phyloP scores from a whole-genome alignment of 1,140 invertebrate species.

The Calephelis virginiensis region DNA sequence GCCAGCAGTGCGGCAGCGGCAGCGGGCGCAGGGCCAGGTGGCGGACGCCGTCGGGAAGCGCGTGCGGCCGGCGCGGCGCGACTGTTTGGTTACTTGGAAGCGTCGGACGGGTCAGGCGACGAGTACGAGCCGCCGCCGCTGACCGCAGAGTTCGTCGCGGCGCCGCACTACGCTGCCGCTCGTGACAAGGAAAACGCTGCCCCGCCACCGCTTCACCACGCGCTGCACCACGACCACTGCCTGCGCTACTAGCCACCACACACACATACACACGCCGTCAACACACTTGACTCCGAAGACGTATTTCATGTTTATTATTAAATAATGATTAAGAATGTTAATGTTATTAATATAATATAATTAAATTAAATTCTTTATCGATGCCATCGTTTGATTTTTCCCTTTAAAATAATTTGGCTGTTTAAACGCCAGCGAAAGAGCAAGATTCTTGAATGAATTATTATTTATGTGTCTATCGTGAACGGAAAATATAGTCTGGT shows the following conservation, averaged over 20 bases:
- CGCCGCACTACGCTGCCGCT: constrained; percentile 47
- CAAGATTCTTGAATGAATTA: too few relatives aligned
- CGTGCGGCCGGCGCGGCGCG: constrained; percentile 79
- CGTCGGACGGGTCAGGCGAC: constrained; percentile 79
- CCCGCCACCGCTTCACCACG: constrained; percentile 57
- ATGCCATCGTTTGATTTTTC: not conserved
- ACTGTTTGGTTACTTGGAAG: constrained; percentile 81
- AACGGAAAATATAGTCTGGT: too few relatives aligned
- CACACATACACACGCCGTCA: not conserved
- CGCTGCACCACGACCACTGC: constrained; percentile 65
- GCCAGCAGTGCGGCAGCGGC: constrained; percentile 27
- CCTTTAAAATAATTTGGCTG: too few relatives aligned
- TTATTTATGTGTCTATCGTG: too few relatives aligned
- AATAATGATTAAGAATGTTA: constrained; percentile 19
- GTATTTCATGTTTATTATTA: constrained; percentile 6
- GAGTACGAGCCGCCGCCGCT: constrained; percentile 59
- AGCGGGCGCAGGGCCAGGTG: constrained; percentile 25
- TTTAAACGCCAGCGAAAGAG: too few relatives aligned
- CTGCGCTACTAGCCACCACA: constrained; percentile 52
- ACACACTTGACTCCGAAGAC: not conserved
- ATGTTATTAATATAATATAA: constrained; percentile 15
- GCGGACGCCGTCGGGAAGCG: constrained; percentile 44
- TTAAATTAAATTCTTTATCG: constrained; percentile 15
- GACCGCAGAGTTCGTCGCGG: constrained; percentile 38
- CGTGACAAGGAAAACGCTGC: constrained; percentile 77